Evolutionary conservation across 2,797 vertebrate species (phyloP), one percentile per base, ranked within the genome.

Genomic region (Fringilla coelebs): DNA sequence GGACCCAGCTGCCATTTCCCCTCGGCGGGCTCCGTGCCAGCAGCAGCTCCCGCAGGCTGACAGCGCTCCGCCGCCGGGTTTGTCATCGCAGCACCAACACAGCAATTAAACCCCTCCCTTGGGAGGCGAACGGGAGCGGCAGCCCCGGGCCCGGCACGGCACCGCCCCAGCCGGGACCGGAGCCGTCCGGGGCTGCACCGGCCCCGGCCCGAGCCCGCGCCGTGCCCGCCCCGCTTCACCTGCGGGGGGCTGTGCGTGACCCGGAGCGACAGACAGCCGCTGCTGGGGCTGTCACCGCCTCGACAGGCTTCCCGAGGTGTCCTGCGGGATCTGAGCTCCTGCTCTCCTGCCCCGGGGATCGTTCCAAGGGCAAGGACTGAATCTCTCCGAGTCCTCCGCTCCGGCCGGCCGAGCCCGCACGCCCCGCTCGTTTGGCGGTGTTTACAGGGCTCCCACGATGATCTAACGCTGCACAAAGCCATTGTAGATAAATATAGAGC

Each of bases 331-430:
- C 18, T 29, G 48, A 2, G 41, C 9, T 11, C 63, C 36, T 11
- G 1, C 66, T 48, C 29, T 11, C 6, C 65, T 1, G 1, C 2
- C 60, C 60, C 17, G 0, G 2, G 49, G 43, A 49, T 29, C 9
- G 0, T 6, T 38, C 92, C 84, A 10, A 71, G 80, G 84, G 63
- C 68, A 46, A 2, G 3, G 17, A 2, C 48, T 0, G 12, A 2
- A 18, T 43, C 8, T 4, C 86, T 13, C 17, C 2, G 7, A 26
- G 80, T 0, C 31, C 21, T 26, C 11, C 18, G 43, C 86, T 31
- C 36, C 0, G 11, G 81, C 65, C 90, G 19, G 67, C 29, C 0
- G 5, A 57, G 61, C 26, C 26, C 28, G 5, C 29, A 1, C 32
- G 60, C 46, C 26, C n/a, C 8, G 26, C 51, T 45, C 31, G 2